Evolutionary conservation across 2,113 vertebrate genomes (phyloP), one percentile per base, ranked within the genome.

Genomic region (Oreamnos americanus): DNA sequence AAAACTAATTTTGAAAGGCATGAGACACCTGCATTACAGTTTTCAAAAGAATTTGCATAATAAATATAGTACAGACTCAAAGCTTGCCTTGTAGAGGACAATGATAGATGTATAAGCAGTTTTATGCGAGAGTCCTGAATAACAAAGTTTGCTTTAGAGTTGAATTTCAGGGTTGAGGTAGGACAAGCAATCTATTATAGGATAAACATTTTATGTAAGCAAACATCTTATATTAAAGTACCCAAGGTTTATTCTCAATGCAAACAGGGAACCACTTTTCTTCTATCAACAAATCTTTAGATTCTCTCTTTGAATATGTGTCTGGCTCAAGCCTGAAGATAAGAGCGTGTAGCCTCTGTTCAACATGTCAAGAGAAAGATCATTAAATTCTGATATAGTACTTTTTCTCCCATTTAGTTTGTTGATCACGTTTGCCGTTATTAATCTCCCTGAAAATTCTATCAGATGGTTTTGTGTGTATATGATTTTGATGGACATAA

Each of bases 21-120:
- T 98, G 90, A 98, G 84, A 55, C 94, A 98, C 95, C 97, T 98
- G 97, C 97, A 98, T 14, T 90, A 97, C 74, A 98, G 97, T 98
- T 98, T 99, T 98, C 92, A 98, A 98, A 98, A 82, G 94, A 98
- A 98, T 98, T 99, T 98, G 86, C 97, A 98, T 98, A 98, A 98
- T 97, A 97, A 98, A 98, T 98, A 97, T 90, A 96, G 96, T 74
- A 97, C 84, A 98, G 90, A 62, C 33, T 98, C 97, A 97, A 98
- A 98, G 95, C 96, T 93, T 97, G 82, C 33, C 94, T 98, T 98
- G 98, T 98, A 97, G 87, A 96, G 87, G 92, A 98, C 97, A 97
- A 96, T 98, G 98, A 98, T 95, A 98, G 98, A 98, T 97, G 94
- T 98, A 93, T 97, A 98, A 98, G 91, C 86, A 97, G 87, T 98